Evolutionary conservation across 1,140 invertebrate species (phyloP).

Genomic region (Formica exsecta): DNA sequence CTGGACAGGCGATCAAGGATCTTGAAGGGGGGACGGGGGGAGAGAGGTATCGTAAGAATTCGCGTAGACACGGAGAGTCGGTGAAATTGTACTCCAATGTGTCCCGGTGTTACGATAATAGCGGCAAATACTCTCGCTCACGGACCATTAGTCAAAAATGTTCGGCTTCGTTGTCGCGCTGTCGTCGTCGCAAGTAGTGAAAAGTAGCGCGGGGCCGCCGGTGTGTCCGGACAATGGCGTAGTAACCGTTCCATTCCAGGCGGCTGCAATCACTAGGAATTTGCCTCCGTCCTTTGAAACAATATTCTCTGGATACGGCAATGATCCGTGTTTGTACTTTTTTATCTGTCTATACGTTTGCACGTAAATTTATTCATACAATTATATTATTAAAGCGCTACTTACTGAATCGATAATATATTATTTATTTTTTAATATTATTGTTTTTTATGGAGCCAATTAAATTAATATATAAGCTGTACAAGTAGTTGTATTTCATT

Average conservation of each 20-base stretch:
- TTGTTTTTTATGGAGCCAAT: not conserved
- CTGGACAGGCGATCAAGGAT: slow-evolving; percentile 62
- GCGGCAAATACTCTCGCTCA: slow-evolving; percentile 83
- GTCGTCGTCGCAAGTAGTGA: slow-evolving; percentile 57
- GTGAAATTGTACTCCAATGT: slow-evolving; percentile 76
- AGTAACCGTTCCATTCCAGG: slow-evolving; percentile 78
- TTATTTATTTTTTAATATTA: slow-evolving; percentile 9
- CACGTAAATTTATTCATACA: not conserved
- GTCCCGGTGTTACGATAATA: slow-evolving; percentile 79
- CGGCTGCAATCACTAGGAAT: slow-evolving; percentile 78
- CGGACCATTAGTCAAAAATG: slow-evolving; percentile 85
- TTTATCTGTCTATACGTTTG: not conserved
- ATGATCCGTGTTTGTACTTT: not conserved
- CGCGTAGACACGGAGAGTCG: slow-evolving; percentile 37
- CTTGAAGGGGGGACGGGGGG: not conserved
- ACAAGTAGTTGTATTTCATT: not conserved
- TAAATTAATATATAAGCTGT: not conserved
- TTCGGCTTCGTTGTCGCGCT: slow-evolving; percentile 68
- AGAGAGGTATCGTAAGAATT: slow-evolving; percentile 39
- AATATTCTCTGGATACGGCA: slow-evolving; percentile 3
- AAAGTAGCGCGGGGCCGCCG: slow-evolving; percentile 13
- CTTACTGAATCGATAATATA: not conserved
- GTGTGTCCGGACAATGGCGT: slow-evolving; percentile 72
- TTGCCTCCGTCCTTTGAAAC: slow-evolving; percentile 75
- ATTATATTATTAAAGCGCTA: not conserved